Base-by-base conservation (phyloP, 2,113 vertebrate genomes). In the Ranitomeya imitator region DNA sequence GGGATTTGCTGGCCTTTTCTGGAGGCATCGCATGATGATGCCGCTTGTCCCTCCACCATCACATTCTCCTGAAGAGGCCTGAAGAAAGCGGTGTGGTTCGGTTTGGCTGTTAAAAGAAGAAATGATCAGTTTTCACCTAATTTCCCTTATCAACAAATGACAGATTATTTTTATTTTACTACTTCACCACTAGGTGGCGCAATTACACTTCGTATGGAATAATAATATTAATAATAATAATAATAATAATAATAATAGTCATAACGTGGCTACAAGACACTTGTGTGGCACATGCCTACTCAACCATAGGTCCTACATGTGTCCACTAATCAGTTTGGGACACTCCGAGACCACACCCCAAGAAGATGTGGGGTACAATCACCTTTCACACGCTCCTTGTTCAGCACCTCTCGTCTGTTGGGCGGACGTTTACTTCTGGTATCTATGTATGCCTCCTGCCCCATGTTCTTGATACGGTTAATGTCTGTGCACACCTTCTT, bases 401-500 rank as follows among this genome's bases (percentile, higher is more conserved):
- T 4, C 1, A 23, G 69, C 74, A 55, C 21, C 6, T 4, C n/a
- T 0, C 69, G 79, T 1, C 12, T 92, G 65, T 88, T 79, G 5
- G 23, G 61, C 51, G 91, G 91, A 0, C 88, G 51, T 89, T 94
- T 96, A 89, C 92, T 94, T 79, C 90, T 91, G 0, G 96, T 96
- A 6, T 96, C 93, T 54, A 95, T 94, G 90, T 94, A 95, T 0
- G 95, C 92, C 90, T 95, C 95, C 90, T 96, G 96, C 2, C 96
- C 96, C 88, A 94, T 91, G 65, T 92, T 95, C 93, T 97, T 97
- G 59, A 96, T 94, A 89, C 94, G 91, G 89, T 95, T 97, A 4
- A 97, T 95, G 90, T 95, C 94, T 88, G 95, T 94, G 91, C 92
- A 96, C 89, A 97, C 95, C 89, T 96, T 96, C 88, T 96, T 95